These are phyloP conservation scores for Trematomus loennbergii DNA, from an alignment of 2,113 vertebrate species.

Conservation along the genomic window DNA sequence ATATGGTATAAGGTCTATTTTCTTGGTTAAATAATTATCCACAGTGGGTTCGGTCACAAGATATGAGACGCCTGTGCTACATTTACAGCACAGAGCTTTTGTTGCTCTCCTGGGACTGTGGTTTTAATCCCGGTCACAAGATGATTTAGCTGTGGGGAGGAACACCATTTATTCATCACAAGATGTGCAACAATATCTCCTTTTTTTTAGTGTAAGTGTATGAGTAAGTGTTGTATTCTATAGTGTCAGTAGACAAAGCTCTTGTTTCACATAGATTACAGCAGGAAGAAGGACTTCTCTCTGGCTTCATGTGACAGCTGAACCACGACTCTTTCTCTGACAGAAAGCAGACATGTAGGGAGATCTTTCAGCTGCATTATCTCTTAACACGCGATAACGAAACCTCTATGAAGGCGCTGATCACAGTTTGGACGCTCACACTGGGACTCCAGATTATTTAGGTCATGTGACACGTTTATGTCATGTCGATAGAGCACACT, in stretches of 20 bases:
- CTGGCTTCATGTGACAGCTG: slow-evolving; percentile 14
- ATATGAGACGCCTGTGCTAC: slow-evolving; percentile 1
- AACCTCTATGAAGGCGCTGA: neutral
- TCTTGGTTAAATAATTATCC: neutral
- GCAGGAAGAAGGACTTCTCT: slow-evolving; percentile 1
- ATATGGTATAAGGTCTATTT: neutral
- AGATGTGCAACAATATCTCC: slow-evolving; percentile 23
- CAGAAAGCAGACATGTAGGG: slow-evolving; percentile 27
- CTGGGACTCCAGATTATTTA: no score
- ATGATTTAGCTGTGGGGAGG: slow-evolving; percentile 35
- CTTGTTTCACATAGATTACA: neutral
- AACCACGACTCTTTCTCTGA: slow-evolving; percentile 44
- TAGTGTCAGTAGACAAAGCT: slow-evolving; percentile 20
- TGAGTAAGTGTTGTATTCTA: neutral
- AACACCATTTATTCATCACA: slow-evolving; percentile 37
- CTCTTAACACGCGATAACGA: slow-evolving; percentile 12
- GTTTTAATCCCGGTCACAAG: slow-evolving; percentile 59
- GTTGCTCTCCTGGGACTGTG: slow-evolving; percentile 8
- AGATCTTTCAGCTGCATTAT: slow-evolving; percentile 10
- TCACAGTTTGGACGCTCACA: no score
- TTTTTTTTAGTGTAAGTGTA: neutral
- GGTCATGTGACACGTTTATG: no score
- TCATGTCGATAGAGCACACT: no score
- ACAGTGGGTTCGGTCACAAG: slow-evolving; percentile 43
- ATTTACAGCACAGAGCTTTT: slow-evolving; percentile 15